Evolutionary conservation across 2,797 vertebrate genomes (phyloP), one percentile per base, ranked within the genome.

Genomic region (Syngnathus rostellatus): DNA sequence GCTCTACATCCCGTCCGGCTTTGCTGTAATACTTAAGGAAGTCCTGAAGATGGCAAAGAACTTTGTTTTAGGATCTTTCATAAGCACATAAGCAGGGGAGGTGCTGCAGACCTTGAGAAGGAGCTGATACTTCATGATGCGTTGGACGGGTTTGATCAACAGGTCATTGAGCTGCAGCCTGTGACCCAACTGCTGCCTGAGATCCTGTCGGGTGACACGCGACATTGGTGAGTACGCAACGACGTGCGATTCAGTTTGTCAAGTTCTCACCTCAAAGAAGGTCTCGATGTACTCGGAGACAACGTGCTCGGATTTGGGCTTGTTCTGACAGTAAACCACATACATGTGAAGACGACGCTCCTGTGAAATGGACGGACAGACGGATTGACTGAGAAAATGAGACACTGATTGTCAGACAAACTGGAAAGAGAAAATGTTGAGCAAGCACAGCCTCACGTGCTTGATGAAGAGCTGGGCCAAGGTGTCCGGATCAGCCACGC

Each of bases 271-370:
- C 93, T 98, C 96, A 89, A 98, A 98, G 89, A 94, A 98, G 0
- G 92, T 96, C 77, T 98, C 96, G 55, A 98, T 97, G 85, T 94
- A 97, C 81, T 98, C 96, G 0, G 96, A 97, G 79, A 98, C 95
- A 53, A 98, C 93, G 86, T 97, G 93, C 84, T 98, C 96, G 55
- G 96, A 98, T 91, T 95, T 98, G 88, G 96, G 96, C 87, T 96
- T 98, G 88, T 98, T 98, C 83, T 98, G 96, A 84, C 96, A 98
- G 87, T 98, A 98, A 84, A 97, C 93, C 82, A 98, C 97, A 68
- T 98, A 98, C 96, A 98, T 98, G 89, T 98, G 96, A 81, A 98
- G 91, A 80, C 96, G 92, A 73, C 95, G 92, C 72, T 98, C 96
- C 96, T 98, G 85, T 31, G 31, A 31, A 31, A 10, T 37, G 2